These are phyloP conservation scores for Phalacrocorax carbo DNA, from an alignment of 2,113 vertebrate genomes.

Conservation along the genomic window DNA sequence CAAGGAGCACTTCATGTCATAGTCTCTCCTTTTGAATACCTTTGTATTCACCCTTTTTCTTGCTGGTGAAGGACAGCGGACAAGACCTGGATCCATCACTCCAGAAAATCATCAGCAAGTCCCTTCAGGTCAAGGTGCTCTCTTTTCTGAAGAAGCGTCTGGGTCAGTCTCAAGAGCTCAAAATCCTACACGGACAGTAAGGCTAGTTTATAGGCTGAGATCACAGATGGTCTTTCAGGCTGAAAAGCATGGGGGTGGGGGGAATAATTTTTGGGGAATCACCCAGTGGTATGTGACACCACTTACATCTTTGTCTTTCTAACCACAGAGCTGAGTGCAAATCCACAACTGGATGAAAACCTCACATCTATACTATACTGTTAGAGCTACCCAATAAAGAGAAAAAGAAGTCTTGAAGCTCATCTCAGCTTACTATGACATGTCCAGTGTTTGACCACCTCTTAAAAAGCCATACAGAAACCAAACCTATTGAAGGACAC, in stretches of 20 bases:
- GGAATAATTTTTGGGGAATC: not conserved
- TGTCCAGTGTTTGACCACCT: not conserved
- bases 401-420: not conserved
- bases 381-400: not conserved
- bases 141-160: not conserved
- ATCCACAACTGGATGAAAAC: not conserved
- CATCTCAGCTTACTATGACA: not conserved
- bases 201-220: not conserved
- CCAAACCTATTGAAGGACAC: not conserved
- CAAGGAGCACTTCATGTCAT: not conserved
- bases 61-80: slow-evolving; percentile 11
- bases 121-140: not conserved
- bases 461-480: not conserved
- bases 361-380: not conserved
- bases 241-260: not conserved
- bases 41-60: not conserved
- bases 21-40: not conserved
- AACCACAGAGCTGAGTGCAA: not conserved
- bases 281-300: not conserved
- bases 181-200: not conserved
- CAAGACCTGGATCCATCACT: not conserved
- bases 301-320: not conserved
- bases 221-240: not conserved
- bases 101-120: not conserved
- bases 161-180: not conserved